These are phyloP conservation scores for Philaenus spumarius DNA, from an alignment of 1,140 invertebrate genomes.

Conservation along the genomic window DNA sequence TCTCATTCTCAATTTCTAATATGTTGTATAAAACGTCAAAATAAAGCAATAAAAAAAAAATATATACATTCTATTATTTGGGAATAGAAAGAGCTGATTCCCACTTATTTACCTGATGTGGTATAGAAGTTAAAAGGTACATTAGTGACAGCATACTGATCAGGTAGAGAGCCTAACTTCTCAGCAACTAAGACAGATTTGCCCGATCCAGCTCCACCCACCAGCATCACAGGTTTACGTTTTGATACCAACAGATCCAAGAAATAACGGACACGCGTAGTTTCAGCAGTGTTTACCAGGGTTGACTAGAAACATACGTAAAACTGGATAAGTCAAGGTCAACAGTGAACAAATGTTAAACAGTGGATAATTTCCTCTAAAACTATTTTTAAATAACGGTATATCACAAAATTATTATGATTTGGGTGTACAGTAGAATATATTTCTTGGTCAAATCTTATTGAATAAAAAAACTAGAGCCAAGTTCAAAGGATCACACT, in stretches of 20 bases:
- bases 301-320: conserved; percentile 51
- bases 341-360: conserved; percentile 17
- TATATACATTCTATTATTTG: not conserved
- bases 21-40: too few relatives aligned
- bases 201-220: conserved; percentile 80
- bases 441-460: too few relatives aligned
- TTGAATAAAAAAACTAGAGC: too few relatives aligned
- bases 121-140: conserved; percentile 96
- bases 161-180: conserved; percentile 66
- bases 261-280: conserved; percentile 81
- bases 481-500: too few relatives aligned
- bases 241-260: conserved; percentile 77
- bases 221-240: conserved; percentile 81
- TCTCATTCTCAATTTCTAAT: too few relatives aligned
- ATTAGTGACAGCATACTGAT: conserved; percentile 75
- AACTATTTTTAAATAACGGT: too few relatives aligned
- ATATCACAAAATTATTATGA: too few relatives aligned
- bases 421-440: too few relatives aligned
- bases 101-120: conserved; percentile 59
- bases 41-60: not conserved
- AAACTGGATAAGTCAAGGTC: too few relatives aligned
- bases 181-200: conserved; percentile 83
- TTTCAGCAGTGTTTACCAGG: conserved; percentile 85
- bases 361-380: too few relatives aligned
- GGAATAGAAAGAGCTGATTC: not conserved